These are phyloP conservation scores for Panurus biarmicus DNA, from an alignment of 2,113 vertebrate species.

Conservation along the genomic window DNA sequence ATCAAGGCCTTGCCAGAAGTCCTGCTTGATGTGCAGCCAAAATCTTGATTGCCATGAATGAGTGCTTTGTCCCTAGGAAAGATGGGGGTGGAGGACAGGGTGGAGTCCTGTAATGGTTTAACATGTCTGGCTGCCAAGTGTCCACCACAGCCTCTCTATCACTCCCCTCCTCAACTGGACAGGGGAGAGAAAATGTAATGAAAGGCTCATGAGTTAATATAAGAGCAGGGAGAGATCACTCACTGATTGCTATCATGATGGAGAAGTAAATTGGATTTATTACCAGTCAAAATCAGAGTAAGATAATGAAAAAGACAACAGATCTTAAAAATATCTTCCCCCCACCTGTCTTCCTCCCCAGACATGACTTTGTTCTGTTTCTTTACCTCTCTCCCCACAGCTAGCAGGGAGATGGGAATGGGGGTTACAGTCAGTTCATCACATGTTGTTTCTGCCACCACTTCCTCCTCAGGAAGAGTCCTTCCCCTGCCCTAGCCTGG, in stretches of 20 bases:
- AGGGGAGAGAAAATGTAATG: not conserved
- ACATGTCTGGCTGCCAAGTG: not conserved
- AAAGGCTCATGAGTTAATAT: not conserved
- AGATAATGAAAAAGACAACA: not conserved
- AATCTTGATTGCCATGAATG: not conserved
- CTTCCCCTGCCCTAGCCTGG: not conserved
- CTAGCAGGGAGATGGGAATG: accelerated
- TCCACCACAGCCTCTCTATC: not conserved
- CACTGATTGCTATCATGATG: not conserved
- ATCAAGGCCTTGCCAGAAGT: not conserved
- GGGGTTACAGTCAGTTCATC: not conserved
- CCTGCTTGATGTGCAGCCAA: not conserved
- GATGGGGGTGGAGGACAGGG: not conserved
- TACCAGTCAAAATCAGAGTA: not conserved
- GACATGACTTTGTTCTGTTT: not conserved
- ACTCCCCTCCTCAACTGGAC: not conserved
- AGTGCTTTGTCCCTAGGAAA: not conserved
- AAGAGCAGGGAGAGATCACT: not conserved
- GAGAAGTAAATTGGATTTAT: not conserved
- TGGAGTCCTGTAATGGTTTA: not conserved
- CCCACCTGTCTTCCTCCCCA: accelerated
- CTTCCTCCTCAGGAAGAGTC: not conserved
- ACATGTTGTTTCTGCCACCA: not conserved
- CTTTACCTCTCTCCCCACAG: not conserved
- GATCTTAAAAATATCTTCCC: not conserved